Percentiles rank a stretch among this genome's conserved stretches.
Evolutionary conservation across 2,113 vertebrate genomes (phyloP).

Genomic region (Rutilus rutilus): DNA sequence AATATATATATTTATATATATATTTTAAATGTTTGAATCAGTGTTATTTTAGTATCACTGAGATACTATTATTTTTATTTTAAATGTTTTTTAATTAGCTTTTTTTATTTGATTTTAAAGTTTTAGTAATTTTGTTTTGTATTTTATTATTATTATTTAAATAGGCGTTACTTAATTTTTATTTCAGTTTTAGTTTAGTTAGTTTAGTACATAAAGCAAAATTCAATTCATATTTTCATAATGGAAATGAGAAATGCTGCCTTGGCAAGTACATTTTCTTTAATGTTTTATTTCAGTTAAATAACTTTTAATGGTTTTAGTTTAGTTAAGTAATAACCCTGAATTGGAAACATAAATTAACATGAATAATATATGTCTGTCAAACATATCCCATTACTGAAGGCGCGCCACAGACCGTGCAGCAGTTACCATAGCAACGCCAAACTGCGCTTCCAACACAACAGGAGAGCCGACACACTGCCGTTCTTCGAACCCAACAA

Average conservation of each 20-base stretch:
- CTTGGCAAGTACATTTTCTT: background rate
- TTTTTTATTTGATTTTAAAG: too few species aligned
- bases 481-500: too few species aligned
- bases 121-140: too few species aligned
- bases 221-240: background rate
- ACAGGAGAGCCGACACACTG: conserved; percentile 47
- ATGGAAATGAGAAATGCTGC: background rate
- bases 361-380: background rate
- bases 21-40: too few species aligned
- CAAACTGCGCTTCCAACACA: conserved; percentile 12
- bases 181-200: too few species aligned
- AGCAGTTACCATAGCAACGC: conserved; percentile 64
- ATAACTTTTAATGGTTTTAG: background rate
- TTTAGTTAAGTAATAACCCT: background rate
- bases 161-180: too few species aligned
- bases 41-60: too few species aligned
- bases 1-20: too few species aligned
- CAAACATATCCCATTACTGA: background rate
- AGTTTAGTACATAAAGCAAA: background rate
- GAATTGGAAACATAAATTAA: background rate
- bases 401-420: background rate
- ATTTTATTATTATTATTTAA: too few species aligned
- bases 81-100: too few species aligned
- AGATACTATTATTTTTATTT: too few species aligned
- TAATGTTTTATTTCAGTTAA: background rate